These are phyloP conservation scores for Mastomys coucha DNA, from an alignment of 2,113 vertebrate species.

Conservation along the genomic window DNA sequence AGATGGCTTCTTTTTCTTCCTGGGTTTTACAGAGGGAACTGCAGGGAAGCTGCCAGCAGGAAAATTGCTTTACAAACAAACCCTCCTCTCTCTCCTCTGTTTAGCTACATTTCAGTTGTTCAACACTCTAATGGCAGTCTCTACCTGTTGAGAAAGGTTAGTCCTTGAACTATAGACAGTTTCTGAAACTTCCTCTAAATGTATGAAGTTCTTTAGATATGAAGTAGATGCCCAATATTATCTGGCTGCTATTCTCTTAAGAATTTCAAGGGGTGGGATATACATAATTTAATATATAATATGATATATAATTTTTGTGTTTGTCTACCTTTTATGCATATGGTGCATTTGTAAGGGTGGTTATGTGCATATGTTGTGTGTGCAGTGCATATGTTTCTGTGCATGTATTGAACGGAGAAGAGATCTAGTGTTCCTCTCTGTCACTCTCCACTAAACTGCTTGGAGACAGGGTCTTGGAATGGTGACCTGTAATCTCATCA, in stretches of 20 bases:
- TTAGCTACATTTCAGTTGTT: not conserved
- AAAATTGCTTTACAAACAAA: not conserved
- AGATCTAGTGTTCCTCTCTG: not conserved
- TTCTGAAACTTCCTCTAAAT: not conserved
- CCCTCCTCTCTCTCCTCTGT: not conserved
- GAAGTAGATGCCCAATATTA: not conserved
- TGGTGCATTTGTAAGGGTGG: not conserved
- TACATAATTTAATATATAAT: too few relatives aligned
- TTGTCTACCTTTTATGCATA: not conserved
- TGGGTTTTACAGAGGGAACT: not conserved
- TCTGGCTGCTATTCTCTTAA: not conserved
- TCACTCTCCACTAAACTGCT: not conserved
- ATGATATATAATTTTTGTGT: too few relatives aligned
- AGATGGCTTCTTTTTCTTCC: not conserved
- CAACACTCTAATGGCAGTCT: not conserved
- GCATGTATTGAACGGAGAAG: not conserved
- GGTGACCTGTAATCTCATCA: not conserved
- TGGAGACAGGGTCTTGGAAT: not conserved
- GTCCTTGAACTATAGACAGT: not conserved
- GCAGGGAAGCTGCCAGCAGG: not conserved
- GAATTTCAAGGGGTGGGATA: not conserved
- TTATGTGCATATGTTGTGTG: not conserved
- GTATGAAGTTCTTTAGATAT: not conserved
- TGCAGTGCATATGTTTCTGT: not conserved
- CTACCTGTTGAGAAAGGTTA: not conserved